Conservation (phyloP, 1,140 invertebrate genomes). For the Papilio polyxenes region DNA sequence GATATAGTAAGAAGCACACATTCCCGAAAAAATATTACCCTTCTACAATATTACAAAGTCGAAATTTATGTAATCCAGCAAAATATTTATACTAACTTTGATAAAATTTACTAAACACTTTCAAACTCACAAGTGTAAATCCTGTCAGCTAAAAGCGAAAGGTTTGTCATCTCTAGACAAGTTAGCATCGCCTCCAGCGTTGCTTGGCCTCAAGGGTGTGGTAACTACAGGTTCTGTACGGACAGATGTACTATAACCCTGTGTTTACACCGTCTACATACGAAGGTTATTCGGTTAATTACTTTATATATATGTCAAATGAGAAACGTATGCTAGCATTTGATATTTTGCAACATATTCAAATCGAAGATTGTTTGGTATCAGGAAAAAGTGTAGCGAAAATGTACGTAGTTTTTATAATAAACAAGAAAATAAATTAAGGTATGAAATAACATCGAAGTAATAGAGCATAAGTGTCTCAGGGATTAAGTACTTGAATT, state of each 20-base stretch:
- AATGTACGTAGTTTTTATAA: too few relatives aligned
- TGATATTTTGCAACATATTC: too few relatives aligned
- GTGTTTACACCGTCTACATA: neutral
- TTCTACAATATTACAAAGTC: too few relatives aligned
- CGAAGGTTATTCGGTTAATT: neutral
- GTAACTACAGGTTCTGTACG: constrained; percentile 15
- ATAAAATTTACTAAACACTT: neutral
- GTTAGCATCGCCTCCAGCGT: constrained; percentile 22
- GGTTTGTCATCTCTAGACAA: constrained; percentile 1
- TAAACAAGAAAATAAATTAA: too few relatives aligned
- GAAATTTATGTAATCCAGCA: too few relatives aligned
- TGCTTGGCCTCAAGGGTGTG: neutral
- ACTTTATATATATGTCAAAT: neutral
- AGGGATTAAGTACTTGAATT: too few relatives aligned
- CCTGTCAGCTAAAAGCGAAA: constrained; percentile 1
- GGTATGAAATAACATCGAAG: too few relatives aligned
- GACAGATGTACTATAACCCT: neutral
- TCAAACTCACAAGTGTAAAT: neutral
- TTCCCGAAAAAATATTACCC: too few relatives aligned
- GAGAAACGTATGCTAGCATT: neutral
- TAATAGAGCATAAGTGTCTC: too few relatives aligned
- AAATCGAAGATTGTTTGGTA: too few relatives aligned
- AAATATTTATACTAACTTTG: neutral
- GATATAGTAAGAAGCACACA: too few relatives aligned
- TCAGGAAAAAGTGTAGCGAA: too few relatives aligned